phyloP scores from a whole-genome alignment of 2,113 vertebrate species.

The Anoura caudifer region DNA sequence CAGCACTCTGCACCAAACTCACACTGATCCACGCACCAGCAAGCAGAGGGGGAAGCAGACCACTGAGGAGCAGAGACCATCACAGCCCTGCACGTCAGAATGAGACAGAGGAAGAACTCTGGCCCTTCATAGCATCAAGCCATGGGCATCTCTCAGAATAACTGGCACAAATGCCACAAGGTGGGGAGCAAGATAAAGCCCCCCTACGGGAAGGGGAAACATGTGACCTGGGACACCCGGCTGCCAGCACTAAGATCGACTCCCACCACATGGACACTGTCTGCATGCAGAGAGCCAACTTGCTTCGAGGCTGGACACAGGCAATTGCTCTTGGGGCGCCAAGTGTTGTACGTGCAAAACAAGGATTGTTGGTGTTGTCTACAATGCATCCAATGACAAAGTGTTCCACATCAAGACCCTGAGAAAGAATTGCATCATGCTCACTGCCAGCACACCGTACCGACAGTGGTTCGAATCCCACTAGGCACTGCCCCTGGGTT shows the following conservation, averaged over 20 bases:
- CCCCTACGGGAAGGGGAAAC: constrained; percentile 93
- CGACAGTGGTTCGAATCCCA: constrained; percentile 95
- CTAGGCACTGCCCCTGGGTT: constrained; percentile 91
- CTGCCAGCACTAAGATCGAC: constrained; percentile 95
- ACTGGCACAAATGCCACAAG: constrained; percentile 89
- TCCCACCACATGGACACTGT: constrained; percentile 91
- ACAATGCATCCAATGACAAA: constrained; percentile 96
- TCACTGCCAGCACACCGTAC: constrained; percentile 91
- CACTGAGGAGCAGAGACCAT: neutral
- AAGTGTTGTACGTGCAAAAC: constrained; percentile 95
- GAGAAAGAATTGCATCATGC: constrained; percentile 95
- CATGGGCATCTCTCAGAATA: constrained; percentile 92
- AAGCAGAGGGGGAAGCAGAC: neutral
- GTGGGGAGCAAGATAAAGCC: constrained; percentile 95
- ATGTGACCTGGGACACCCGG: constrained; percentile 93
- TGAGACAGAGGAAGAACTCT: neutral
- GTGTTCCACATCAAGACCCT: constrained; percentile 91
- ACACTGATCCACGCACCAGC: neutral
- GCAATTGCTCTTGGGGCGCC: constrained; percentile 95
- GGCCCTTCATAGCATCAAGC: neutral
- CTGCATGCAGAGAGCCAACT: constrained; percentile 92
- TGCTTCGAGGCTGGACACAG: constrained; percentile 90
- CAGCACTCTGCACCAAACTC: neutral
- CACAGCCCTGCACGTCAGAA: neutral
- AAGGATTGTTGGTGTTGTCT: constrained; percentile 95